These are phyloP conservation scores for Orthonevra nobilis DNA, from an alignment of 2,888 invertebrate species.

Conservation along the genomic window DNA sequence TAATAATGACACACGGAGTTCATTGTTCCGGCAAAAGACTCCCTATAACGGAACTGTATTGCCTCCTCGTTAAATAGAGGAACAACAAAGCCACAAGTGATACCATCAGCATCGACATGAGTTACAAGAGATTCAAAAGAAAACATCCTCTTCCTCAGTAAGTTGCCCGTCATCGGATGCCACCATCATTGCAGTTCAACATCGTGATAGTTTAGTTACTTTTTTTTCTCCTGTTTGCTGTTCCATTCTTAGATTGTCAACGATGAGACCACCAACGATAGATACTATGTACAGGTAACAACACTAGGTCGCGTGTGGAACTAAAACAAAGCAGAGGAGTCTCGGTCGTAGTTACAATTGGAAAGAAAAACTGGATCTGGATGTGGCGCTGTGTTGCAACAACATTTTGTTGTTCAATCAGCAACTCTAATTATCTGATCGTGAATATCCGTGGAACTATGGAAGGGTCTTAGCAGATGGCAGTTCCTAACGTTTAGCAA, in stretches of 20 bases:
- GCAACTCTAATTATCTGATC: slow-evolving; percentile 63
- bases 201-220: slow-evolving; percentile 42
- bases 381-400: slow-evolving; percentile 30
- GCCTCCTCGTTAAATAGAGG: not conserved
- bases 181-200: slow-evolving; percentile 39
- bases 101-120: slow-evolving; percentile 3
- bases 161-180: slow-evolving; percentile 3
- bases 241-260: slow-evolving; percentile 45
- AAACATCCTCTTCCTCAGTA: slow-evolving; percentile 2
- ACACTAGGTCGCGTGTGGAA: not conserved
- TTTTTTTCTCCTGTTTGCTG: slow-evolving; percentile 5
- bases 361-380: slow-evolving; percentile 42
- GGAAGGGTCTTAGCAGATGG: not conserved
- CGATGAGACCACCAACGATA: slow-evolving; percentile 53
- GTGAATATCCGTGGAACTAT: slow-evolving; percentile 49
- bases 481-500: not conserved
- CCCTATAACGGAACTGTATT: slow-evolving; percentile 13
- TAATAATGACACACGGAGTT: slow-evolving; percentile 38
- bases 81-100: not conserved
- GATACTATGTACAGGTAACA: slow-evolving; percentile 29
- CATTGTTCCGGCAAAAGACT: slow-evolving; percentile 13
- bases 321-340: not conserved
- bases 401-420: slow-evolving; percentile 59
- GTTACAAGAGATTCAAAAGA: slow-evolving; percentile 20
- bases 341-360: no score